Conservation (phyloP, 2,113 vertebrate genomes). For the Calyptomena viridis region DNA sequence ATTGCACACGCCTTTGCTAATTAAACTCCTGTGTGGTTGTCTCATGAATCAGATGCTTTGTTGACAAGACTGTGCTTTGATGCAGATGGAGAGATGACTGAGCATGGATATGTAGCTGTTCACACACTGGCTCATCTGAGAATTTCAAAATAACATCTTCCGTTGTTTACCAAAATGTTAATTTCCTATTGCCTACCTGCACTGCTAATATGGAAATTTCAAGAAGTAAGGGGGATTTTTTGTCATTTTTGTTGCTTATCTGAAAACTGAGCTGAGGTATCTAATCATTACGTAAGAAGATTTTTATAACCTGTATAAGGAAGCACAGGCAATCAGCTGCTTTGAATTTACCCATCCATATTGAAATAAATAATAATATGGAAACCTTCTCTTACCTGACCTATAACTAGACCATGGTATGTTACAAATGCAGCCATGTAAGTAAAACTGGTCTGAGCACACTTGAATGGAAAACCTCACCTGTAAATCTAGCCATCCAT, state of each 20-base stretch:
- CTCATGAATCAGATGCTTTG: slow-evolving; percentile 56
- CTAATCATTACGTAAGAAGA: neutral
- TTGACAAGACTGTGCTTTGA: slow-evolving; percentile 6
- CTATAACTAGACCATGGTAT: neutral
- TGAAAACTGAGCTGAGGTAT: neutral
- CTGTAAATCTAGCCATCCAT: neutral
- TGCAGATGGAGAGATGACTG: neutral
- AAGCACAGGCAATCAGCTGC: neutral
- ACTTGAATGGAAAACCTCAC: neutral
- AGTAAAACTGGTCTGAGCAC: neutral
- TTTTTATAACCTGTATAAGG: neutral
- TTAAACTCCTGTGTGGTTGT: slow-evolving; percentile 53
- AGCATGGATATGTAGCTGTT: neutral
- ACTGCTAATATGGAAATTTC: neutral
- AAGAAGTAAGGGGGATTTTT: neutral
- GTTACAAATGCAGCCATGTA: neutral
- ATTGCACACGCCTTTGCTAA: slow-evolving; percentile 41
- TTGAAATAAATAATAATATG: neutral
- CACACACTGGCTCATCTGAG: neutral
- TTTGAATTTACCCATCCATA: neutral
- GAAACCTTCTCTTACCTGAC: neutral
- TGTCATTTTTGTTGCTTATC: neutral
- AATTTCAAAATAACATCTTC: neutral
- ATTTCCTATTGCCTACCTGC: neutral
- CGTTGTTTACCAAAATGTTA: neutral